phyloP scores from a whole-genome alignment of 2,888 invertebrate species.

The Thymelicus acteon region DNA sequence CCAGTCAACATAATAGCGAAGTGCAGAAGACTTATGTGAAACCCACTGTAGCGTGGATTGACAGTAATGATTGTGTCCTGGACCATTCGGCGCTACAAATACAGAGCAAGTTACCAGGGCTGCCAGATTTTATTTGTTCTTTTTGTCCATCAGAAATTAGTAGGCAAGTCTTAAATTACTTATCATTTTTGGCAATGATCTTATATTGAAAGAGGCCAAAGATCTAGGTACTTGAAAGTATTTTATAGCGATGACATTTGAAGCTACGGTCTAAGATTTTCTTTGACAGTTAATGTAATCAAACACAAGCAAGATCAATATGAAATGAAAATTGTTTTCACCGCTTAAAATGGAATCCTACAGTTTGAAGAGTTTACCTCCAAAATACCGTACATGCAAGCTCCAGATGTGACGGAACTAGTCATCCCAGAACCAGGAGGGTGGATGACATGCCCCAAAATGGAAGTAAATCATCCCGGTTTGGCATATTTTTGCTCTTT shows the following conservation, averaged over 20 bases:
- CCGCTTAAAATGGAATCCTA: constrained; percentile 23
- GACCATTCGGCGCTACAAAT: too few species aligned
- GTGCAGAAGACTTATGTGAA: too few species aligned
- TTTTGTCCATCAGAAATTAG: too few species aligned
- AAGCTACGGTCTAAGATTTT: background rate
- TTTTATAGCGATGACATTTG: background rate
- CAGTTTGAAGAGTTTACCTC: background rate
- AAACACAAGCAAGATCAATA: background rate
- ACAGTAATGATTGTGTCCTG: too few species aligned
- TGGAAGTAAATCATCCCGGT: constrained; percentile 54
- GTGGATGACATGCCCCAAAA: constrained; percentile 69
- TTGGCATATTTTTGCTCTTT: constrained; percentile 59
- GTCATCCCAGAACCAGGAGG: constrained; percentile 36
- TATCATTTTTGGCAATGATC: too few species aligned
- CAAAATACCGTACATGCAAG: constrained; percentile 49
- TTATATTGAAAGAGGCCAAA: too few species aligned
- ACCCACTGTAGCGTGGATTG: too few species aligned
- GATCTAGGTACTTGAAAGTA: too few species aligned
- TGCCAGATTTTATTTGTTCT: too few species aligned
- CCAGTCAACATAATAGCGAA: too few species aligned
- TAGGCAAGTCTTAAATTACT: too few species aligned
- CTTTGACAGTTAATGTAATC: background rate
- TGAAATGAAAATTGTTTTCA: constrained; percentile 1
- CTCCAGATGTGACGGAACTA: constrained; percentile 35
- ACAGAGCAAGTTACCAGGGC: too few species aligned